These are phyloP conservation scores for Cephalopachus bancanus DNA, from an alignment of 2,797 vertebrate genomes.

Conservation along the genomic window DNA sequence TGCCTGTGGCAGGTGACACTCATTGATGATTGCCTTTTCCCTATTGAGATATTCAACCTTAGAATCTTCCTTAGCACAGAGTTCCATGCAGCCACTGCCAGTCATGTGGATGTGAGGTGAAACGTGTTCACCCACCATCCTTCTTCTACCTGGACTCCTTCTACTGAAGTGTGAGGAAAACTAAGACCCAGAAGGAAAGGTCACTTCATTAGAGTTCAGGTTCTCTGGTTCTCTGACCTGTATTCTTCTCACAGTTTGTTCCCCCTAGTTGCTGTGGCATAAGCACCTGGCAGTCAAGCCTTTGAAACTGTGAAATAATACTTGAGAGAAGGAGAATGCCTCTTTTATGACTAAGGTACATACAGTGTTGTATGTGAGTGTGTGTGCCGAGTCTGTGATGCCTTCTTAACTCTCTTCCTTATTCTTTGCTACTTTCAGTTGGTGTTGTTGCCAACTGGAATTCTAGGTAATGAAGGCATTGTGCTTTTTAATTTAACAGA, in stretches of 20 bases:
- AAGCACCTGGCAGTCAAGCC: background rate
- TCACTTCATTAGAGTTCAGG: background rate
- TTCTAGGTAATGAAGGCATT: background rate
- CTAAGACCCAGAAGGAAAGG: background rate
- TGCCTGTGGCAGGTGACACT: background rate
- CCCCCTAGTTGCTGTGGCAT: background rate
- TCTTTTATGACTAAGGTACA: background rate
- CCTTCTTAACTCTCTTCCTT: background rate
- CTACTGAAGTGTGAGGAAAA: background rate
- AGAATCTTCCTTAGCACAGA: background rate
- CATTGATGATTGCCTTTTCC: background rate
- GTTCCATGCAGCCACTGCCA: background rate
- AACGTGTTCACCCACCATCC: background rate
- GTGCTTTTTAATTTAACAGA: slow-evolving; percentile 25
- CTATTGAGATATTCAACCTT: background rate
- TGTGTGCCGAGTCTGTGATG: background rate
- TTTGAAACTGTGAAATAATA: background rate
- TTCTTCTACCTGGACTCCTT: background rate
- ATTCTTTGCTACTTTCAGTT: background rate
- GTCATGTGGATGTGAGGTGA: background rate
- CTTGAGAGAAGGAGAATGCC: background rate
- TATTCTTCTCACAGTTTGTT: background rate
- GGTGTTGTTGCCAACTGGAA: background rate
- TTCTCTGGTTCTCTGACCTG: background rate
- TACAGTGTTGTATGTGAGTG: background rate